Evolutionary conservation across 2,797 vertebrate genomes (phyloP).

Genomic region (Ptychobarbus kaznakovi): DNA sequence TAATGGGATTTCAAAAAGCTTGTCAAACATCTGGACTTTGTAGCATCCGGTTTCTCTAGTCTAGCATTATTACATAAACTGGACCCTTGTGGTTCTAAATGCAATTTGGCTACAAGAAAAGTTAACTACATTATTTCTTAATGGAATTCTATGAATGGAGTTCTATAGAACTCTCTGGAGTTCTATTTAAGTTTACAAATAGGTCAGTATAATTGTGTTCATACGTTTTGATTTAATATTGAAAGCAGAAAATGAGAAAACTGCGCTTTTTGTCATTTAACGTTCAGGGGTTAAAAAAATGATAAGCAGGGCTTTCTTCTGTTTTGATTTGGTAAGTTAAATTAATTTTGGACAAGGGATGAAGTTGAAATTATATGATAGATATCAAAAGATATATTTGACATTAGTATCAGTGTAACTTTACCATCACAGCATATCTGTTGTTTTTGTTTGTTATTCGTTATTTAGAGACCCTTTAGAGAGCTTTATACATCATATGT

Average conservation of each 20-base stretch:
- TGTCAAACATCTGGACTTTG: conserved; percentile 34
- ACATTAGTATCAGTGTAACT: too few relatives aligned
- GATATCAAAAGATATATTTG: too few relatives aligned
- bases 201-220: not conserved
- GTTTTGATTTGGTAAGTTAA: not conserved
- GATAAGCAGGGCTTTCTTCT: not conserved
- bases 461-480: too few relatives aligned
- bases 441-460: too few relatives aligned
- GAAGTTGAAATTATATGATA: too few relatives aligned
- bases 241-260: not conserved
- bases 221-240: not conserved
- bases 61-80: not conserved
- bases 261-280: not conserved
- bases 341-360: too few relatives aligned
- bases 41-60: not conserved
- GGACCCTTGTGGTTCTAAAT: not conserved
- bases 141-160: not conserved
- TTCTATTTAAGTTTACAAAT: not conserved
- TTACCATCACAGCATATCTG: too few relatives aligned
- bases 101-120: not conserved
- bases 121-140: not conserved
- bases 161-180: not conserved
- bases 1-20: conserved; percentile 42
- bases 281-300: not conserved
- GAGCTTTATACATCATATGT: too few relatives aligned